Evolutionary conservation across 2,113 vertebrate species (phyloP).

Genomic region (Centropus unirufus): DNA sequence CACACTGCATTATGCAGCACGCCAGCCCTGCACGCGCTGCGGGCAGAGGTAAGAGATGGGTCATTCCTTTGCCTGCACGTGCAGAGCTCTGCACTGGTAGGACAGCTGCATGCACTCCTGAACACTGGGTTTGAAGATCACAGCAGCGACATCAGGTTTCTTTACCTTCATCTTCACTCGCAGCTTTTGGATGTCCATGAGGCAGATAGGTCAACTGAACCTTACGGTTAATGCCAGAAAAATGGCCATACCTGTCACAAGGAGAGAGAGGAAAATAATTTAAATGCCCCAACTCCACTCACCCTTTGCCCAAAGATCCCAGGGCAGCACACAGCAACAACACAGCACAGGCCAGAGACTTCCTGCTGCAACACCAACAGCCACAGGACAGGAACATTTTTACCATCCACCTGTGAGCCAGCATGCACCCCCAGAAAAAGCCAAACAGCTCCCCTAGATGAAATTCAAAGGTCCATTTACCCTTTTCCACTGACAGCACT

Average conservation of each 20-base stretch:
- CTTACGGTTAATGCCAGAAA: slow-evolving; percentile 98
- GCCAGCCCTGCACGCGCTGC: not conserved
- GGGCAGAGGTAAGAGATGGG: not conserved
- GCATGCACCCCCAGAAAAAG: not conserved
- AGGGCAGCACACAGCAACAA: not conserved
- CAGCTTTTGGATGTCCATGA: slow-evolving; percentile 90
- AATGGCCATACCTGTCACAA: slow-evolving; percentile 92
- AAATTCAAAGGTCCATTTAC: not conserved
- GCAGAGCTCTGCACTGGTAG: not conserved
- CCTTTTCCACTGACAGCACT: not conserved
- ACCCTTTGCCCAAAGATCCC: not conserved
- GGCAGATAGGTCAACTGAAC: slow-evolving; percentile 96
- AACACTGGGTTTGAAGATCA: not conserved
- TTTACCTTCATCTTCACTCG: slow-evolving; percentile 94
- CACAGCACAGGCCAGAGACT: not conserved
- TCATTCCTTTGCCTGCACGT: not conserved
- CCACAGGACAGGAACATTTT: not conserved
- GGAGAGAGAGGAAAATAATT: not conserved
- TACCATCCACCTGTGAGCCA: not conserved
- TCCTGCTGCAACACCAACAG: not conserved
- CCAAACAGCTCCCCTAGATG: not conserved
- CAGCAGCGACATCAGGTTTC: not conserved
- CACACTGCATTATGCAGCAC: not conserved
- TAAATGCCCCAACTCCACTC: not conserved
- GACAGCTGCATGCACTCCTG: not conserved